Evolutionary conservation across 2,888 invertebrate species (phyloP), one percentile per base, ranked within the genome.

Genomic region (Agrenia bidenticulata): DNA sequence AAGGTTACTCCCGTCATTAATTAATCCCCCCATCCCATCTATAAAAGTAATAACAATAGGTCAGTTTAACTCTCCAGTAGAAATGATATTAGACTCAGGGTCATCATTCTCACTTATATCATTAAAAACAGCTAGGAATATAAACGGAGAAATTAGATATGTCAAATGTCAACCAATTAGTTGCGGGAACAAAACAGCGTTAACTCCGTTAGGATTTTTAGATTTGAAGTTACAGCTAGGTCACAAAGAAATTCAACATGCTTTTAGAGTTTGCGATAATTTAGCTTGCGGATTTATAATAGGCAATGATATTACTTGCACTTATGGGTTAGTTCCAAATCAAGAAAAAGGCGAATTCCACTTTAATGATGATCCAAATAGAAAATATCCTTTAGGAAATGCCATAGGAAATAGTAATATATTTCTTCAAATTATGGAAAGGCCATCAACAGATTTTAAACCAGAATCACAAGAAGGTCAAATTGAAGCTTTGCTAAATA

Each of bases 301-400:
- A 2, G 67, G 67, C 17, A 27, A 9, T 26, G 67, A 63, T 50
- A 13, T 63, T 42, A 61, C 61, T 26, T 56, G 2, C 15, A 17
- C 2, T 27, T 15, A 60, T 21, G 57, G 55, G 27, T 56, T 66
- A 5, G 41, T 61, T n/a, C 41, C 39, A 15, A 50, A 67, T 23
- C 19, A 19, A 13, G 1, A 63, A n/a, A 5, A 15, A 41, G 32
- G 32, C 1, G 23, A 13, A 2, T 63, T 54, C 23, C 50, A 50
- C 19, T 64, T 61, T 37, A 37, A 67, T 37, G 63, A 63, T 26
- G 32, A 27, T 7, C 42, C 32, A n/a, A 41, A 19, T 15, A 21
- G 24, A 45, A 45, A 42, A 55, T 49, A 42, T 27, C 17, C 17
- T n/a, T 60, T 23, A 51, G 37, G 21, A 2, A 23, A 37, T 51